These are phyloP conservation scores for Gambelia wislizenii DNA, from an alignment of 2,797 vertebrate species.

Conservation along the genomic window DNA sequence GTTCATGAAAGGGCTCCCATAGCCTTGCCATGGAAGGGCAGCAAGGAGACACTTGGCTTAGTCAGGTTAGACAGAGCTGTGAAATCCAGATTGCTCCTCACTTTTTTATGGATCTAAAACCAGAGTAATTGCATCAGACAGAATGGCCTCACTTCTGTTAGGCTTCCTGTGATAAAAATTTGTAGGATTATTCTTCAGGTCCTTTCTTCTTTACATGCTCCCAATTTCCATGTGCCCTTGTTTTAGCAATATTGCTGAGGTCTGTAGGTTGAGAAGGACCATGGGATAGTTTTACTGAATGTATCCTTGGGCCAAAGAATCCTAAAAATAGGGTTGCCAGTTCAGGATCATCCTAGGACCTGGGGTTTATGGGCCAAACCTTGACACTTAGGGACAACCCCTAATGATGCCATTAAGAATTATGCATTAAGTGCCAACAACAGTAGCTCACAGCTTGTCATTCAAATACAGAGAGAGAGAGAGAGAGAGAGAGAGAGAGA, in stretches of 20 bases:
- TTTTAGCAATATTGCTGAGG: background rate
- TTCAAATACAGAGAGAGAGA: too few relatives aligned
- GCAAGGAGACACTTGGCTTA: background rate
- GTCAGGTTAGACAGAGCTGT: constrained; percentile 19
- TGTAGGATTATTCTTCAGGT: background rate
- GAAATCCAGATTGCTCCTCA: background rate
- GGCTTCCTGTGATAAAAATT: too few relatives aligned
- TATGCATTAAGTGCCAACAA: too few relatives aligned
- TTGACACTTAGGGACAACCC: too few relatives aligned
- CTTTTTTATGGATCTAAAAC: background rate
- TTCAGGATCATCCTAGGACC: too few relatives aligned
- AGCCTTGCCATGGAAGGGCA: constrained; percentile 24
- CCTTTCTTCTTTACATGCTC: background rate
- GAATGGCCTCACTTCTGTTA: background rate
- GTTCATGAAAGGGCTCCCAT: constrained; percentile 38
- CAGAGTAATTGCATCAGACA: background rate
- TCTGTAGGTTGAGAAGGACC: background rate
- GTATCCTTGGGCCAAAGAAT: background rate
- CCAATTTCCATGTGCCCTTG: background rate
- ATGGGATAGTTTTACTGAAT: background rate
- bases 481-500: too few relatives aligned
- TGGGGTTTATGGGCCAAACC: too few relatives aligned
- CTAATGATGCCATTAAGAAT: too few relatives aligned
- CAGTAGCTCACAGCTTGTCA: too few relatives aligned
- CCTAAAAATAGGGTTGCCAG: too few relatives aligned